A percentile compares a stretch with the other conserved stretches of the same genome.
These are phyloP conservation scores for Callorhinus ursinus DNA, from an alignment of 2,113 vertebrate species.

Conservation along the genomic window DNA sequence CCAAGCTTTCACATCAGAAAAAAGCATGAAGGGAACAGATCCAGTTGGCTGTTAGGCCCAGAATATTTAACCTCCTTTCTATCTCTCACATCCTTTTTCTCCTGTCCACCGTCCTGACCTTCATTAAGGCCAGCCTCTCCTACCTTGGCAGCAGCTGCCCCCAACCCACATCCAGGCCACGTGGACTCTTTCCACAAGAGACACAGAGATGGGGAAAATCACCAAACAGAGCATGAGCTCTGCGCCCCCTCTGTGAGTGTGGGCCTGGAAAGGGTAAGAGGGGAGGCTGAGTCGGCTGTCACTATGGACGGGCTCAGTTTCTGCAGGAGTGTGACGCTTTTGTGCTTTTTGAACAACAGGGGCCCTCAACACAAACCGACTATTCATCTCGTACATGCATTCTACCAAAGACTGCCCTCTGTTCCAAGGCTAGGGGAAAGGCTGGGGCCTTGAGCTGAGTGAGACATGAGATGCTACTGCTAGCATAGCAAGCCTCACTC, in stretches of 20 bases:
- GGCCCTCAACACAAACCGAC: background rate
- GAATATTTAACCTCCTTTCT: background rate
- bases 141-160: background rate
- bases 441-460: background rate
- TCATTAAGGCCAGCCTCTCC: background rate
- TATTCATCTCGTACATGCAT: background rate
- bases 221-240: background rate
- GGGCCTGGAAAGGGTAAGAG: background rate
- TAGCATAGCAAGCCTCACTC: background rate
- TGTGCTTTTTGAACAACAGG: constrained; percentile 19
- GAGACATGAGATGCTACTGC: background rate
- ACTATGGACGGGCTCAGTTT: background rate
- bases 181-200: background rate
- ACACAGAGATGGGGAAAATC: background rate
- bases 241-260: background rate
- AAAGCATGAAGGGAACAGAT: constrained; percentile 15
- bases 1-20: constrained; percentile 38
- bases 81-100: background rate
- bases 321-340: background rate
- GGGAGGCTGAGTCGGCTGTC: background rate
- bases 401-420: background rate
- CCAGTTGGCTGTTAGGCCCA: background rate
- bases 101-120: background rate
- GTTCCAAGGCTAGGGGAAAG: background rate
- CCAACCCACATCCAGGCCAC: background rate